A percentile compares a stretch with the other conserved stretches of the same genome.
Conservation (phyloP, 2,888 invertebrate genomes). For the Machimus rusticus region DNA sequence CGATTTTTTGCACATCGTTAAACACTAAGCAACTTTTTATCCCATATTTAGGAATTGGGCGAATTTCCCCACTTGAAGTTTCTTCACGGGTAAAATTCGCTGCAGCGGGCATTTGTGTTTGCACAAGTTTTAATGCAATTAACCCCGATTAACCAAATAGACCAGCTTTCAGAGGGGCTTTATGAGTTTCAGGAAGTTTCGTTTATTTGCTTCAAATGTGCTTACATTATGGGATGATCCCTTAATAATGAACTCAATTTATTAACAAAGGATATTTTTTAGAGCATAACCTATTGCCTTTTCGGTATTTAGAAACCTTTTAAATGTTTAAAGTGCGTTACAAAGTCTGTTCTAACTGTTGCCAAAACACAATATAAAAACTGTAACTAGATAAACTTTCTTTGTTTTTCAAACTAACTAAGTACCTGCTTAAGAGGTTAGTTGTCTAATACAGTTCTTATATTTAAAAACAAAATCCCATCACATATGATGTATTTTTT, state of each 20-base stretch:
- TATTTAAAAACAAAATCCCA: too few relatives aligned
- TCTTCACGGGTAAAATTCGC: conserved; percentile 18
- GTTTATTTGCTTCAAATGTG: neutral
- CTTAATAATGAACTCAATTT: neutral
- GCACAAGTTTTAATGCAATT: neutral
- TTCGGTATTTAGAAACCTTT: neutral
- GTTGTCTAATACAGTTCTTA: too few relatives aligned
- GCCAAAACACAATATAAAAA: too few relatives aligned
- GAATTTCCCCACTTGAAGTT: conserved; percentile 9
- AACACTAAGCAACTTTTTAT: conserved; percentile 16
- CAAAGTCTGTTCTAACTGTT: too few relatives aligned
- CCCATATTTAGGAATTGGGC: conserved; percentile 5
- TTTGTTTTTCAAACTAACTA: too few relatives aligned
- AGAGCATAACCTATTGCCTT: neutral
- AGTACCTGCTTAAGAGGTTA: too few relatives aligned
- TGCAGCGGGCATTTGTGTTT: conserved; percentile 10
- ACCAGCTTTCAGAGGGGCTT: neutral
- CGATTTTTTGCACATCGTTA: conserved; percentile 23
- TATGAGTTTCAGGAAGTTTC: neutral
- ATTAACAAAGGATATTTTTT: neutral
- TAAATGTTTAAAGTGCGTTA: neutral
- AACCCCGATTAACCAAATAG: neutral
- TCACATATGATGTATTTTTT: too few relatives aligned
- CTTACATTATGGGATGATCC: neutral
- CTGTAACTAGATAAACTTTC: too few relatives aligned